Base-by-base conservation (phyloP, 2,113 vertebrate genomes). In the Pionites leucogaster region DNA sequence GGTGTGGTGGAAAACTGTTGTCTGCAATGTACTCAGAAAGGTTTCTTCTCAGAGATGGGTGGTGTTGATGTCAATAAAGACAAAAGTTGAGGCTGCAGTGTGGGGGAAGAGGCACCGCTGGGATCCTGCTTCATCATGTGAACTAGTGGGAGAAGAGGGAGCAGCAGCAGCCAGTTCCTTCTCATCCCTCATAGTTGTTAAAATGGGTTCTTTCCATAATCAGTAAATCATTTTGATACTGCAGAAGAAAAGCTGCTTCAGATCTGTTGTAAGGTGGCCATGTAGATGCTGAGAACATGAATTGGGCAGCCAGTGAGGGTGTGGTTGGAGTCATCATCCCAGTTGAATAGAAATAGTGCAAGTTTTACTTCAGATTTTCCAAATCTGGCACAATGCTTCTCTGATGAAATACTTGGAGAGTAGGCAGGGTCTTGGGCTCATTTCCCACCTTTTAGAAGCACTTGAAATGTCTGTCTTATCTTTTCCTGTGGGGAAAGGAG, bases 381-480 rank as follows among this genome's bases (percentile, higher is more conserved):
- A 9, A 60, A 47, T 41, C 35, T 19, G 27, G 5, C 33, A 55
- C 50, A 41, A 23, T 82, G 14, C 16, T 82, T 1, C 0, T 75
- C 37, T 78, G 49, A 20, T 28, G 59, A 62, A 71, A 3, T 24
- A 3, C 17, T 25, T 55, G 33, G 17, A 90, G 44, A 29, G 35
- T 5, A 88, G 39, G 17, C 28, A 37, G 31, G 37, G 12, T 62
- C 42, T 77, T 52, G 53, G 23, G 11, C 33, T 91, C 33, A 5
- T 57, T 87, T 93, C 20, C 47, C 3, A 5, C 57, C 55, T 68
- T 81, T 47, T 87, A 74, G 57, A 57, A 72, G 20, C 29, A 24
- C 29, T 83, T 53, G 37, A 28, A 41, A n/a, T 60, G 17, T 52
- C 13, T 80, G 6, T 52, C 18, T 47, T 0, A 0, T 33, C 15